phyloP scores from a whole-genome alignment of 1,140 invertebrate species.

The Drosophila funebris region DNA sequence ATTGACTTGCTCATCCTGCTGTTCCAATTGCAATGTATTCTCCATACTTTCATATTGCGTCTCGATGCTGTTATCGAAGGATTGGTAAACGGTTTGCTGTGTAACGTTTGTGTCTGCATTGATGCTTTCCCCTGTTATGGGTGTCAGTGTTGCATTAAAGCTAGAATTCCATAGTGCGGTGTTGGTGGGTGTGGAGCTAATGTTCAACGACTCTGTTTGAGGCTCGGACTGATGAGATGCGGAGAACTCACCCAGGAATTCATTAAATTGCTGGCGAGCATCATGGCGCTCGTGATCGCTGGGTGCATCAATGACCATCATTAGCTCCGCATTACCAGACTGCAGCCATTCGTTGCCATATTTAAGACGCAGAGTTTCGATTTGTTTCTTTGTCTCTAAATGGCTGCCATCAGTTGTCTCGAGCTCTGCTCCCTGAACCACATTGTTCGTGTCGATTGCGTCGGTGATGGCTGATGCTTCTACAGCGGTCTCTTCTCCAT shows the following conservation, averaged over 20 bases:
- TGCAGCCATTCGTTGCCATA: slow-evolving; percentile 87
- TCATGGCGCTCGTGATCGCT: slow-evolving; percentile 43
- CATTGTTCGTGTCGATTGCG: not conserved
- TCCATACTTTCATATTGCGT: slow-evolving; percentile 53
- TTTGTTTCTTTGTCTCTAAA: slow-evolving; percentile 86
- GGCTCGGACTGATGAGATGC: not conserved
- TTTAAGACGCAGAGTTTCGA: slow-evolving; percentile 85
- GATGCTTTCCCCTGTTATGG: slow-evolving; percentile 33
- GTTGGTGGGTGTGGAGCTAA: slow-evolving; percentile 60
- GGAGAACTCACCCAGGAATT: slow-evolving; percentile 63
- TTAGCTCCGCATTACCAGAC: slow-evolving; percentile 84
- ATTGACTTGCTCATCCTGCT: not conserved
- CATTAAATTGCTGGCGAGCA: slow-evolving; percentile 61
- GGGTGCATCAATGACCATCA: slow-evolving; percentile 83
- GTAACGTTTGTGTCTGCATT: not conserved
- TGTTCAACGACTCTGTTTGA: not conserved
- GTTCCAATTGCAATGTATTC: slow-evolving; percentile 10
- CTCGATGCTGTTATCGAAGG: slow-evolving; percentile 41
- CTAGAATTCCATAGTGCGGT: not conserved
- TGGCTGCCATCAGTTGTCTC: slow-evolving; percentile 63
- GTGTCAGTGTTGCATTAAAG: slow-evolving; percentile 40
- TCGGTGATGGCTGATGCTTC: slow-evolving; percentile 18
- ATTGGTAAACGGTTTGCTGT: slow-evolving; percentile 57
- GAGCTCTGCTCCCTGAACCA: not conserved
- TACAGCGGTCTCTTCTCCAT: slow-evolving; percentile 4